A percentile compares a stretch with the other conserved stretches of the same genome.
These are phyloP conservation scores for Bubo bubo DNA, from an alignment of 2,113 vertebrate species.

Conservation along the genomic window DNA sequence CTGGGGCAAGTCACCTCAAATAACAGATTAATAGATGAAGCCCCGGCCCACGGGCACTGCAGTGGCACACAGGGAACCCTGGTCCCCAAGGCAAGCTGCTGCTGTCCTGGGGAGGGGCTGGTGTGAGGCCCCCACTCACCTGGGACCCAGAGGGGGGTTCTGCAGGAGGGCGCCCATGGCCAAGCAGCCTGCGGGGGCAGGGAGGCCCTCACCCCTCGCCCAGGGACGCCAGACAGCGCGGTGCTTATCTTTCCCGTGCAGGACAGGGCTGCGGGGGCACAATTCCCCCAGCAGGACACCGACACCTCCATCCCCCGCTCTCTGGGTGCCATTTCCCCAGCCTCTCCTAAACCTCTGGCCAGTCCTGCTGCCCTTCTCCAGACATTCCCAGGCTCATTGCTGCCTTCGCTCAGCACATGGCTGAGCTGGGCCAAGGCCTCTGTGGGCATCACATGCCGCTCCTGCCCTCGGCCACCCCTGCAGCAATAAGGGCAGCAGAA, in stretches of 20 bases:
- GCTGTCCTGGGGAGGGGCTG: background rate
- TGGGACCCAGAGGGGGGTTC: no score
- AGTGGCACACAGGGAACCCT: background rate
- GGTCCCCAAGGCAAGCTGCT: accelerated
- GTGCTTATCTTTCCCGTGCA: background rate
- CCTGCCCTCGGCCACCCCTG: background rate
- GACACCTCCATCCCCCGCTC: background rate
- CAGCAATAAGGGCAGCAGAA: background rate
- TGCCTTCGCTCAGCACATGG: background rate
- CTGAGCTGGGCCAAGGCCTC: background rate
- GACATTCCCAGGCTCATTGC: accelerated
- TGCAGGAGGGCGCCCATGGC: background rate
- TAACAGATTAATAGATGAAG: accelerated
- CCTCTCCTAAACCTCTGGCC: background rate
- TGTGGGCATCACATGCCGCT: accelerated
- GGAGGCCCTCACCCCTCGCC: background rate
- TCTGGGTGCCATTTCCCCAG: accelerated
- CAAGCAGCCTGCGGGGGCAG: background rate
- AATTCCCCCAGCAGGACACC: accelerated
- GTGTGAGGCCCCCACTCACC: accelerated
- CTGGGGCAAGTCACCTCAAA: background rate
- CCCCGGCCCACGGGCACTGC: accelerated
- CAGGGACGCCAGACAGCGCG: background rate
- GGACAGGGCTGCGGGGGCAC: accelerated
- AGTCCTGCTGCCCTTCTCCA: background rate